phyloP scores from a whole-genome alignment of 2,113 vertebrate species.

The Nettapus auritus region DNA sequence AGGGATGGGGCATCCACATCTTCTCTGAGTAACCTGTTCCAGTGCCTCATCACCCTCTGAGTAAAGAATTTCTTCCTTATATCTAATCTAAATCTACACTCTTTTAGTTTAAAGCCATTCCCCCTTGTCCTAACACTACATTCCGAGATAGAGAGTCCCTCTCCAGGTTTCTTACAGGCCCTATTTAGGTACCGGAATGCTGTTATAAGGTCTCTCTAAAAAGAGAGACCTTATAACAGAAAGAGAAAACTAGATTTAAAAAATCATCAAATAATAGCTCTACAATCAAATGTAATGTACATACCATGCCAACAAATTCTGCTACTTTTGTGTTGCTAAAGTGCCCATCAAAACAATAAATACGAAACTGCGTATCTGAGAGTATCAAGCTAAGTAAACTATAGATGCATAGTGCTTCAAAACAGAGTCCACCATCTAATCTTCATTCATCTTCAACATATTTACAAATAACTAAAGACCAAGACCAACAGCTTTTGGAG shows the following conservation, averaged over 20 bases:
- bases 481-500: background rate
- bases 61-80: too few relatives aligned
- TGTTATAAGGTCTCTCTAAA: background rate
- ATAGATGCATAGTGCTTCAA: background rate
- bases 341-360: background rate
- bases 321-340: background rate
- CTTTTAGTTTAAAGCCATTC: background rate
- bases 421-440: background rate
- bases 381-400: background rate
- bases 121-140: background rate
- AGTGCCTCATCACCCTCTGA: too few relatives aligned
- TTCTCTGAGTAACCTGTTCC: too few relatives aligned
- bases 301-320: background rate
- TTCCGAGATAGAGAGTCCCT: background rate
- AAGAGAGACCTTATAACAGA: too few relatives aligned
- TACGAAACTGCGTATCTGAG: background rate
- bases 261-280: background rate
- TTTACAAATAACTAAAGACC: background rate
- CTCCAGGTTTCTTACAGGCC: too few relatives aligned
- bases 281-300: background rate
- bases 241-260: background rate
- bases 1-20: too few relatives aligned
- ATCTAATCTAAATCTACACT: background rate
- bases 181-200: background rate
- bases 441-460: background rate